phyloP scores from a whole-genome alignment of 2,113 vertebrate species.

The Perognathus longimembris region DNA sequence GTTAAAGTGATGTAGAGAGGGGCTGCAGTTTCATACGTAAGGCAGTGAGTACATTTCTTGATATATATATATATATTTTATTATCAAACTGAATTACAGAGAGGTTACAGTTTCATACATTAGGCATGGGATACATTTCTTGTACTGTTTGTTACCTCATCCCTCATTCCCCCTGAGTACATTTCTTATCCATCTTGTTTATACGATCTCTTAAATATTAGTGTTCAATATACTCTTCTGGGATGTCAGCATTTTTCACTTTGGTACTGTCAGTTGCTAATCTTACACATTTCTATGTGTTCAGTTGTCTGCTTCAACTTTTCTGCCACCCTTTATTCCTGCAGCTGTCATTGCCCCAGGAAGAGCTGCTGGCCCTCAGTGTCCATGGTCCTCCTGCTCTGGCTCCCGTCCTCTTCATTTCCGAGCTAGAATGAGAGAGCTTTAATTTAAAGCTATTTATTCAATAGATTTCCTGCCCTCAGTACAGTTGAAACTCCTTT shows the following conservation, averaged over 20 bases:
- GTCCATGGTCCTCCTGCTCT: background rate
- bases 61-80: no score
- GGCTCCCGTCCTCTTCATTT: background rate
- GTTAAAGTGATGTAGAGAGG: no score
- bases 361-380: no score
- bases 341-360: background rate
- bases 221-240: background rate
- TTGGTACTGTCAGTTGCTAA: background rate
- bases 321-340: background rate
- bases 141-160: no score
- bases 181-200: no score
- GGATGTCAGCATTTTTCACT: constrained; percentile 1
- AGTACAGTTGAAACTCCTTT: background rate
- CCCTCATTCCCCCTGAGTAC: no score
- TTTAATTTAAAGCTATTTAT: background rate
- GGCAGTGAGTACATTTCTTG: no score
- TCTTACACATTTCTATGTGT: background rate
- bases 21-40: no score
- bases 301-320: background rate
- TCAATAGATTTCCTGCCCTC: background rate
- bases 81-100: no score
- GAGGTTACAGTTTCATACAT: no score
- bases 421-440: background rate
- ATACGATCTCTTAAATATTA: background rate
- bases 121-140: no score